phyloP scores from a whole-genome alignment of 2,113 vertebrate genomes.

The Dipodomys ordii region DNA sequence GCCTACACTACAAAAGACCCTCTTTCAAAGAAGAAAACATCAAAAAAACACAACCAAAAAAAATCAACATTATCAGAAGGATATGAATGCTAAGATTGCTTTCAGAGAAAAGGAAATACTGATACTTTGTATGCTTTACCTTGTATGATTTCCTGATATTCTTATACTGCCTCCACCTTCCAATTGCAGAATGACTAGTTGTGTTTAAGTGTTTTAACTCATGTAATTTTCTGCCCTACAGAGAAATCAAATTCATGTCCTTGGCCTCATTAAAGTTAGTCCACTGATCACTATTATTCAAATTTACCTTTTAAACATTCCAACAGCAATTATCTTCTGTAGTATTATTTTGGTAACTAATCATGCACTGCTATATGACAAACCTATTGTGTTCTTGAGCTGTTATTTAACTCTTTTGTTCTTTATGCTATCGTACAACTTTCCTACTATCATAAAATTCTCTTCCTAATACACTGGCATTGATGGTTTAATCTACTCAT shows the following conservation, averaged over 20 bases:
- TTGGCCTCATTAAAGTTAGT: constrained; percentile 74
- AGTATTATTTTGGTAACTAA: constrained; percentile 73
- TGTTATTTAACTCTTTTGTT: constrained; percentile 42
- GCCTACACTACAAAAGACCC: too few species aligned
- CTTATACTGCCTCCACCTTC: neutral
- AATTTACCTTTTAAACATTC: constrained; percentile 69
- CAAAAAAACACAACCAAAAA: too few species aligned
- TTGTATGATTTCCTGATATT: constrained; percentile 27
- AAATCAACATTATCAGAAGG: neutral
- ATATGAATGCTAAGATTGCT: neutral
- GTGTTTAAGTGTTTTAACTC: constrained; percentile 45
- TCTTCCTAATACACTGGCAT: neutral
- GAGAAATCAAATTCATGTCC: constrained; percentile 65
- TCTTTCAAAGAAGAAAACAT: too few species aligned
- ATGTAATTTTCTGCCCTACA: constrained; percentile 49
- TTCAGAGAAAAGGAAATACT: constrained; percentile 11
- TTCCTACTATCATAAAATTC: constrained; percentile 41
- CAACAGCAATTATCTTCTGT: constrained; percentile 67
- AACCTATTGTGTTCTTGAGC: constrained; percentile 67
- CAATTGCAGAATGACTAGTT: neutral
- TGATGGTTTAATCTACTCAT: too few species aligned
- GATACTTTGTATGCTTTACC: neutral
- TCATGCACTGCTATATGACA: constrained; percentile 62
- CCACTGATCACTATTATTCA: constrained; percentile 72
- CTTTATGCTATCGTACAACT: constrained; percentile 38